A percentile compares a stretch with the other conserved stretches of the same genome.
These are phyloP conservation scores for Scaptomyza polygonia DNA, from an alignment of 2,888 invertebrate species.

Conservation along the genomic window DNA sequence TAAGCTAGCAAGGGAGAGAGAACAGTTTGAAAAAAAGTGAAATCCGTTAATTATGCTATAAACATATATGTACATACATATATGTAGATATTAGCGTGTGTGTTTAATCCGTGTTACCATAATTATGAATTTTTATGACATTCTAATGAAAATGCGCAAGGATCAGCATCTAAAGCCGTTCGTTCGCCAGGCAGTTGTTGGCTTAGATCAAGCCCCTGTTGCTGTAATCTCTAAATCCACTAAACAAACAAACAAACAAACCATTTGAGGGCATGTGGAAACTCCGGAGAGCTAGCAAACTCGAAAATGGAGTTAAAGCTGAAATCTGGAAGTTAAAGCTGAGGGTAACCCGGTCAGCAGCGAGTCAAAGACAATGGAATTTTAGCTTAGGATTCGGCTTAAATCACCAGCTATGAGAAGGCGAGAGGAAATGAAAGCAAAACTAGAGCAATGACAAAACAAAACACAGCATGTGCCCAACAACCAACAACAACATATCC, in stretches of 20 bases:
- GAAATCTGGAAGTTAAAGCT: conserved; percentile 16
- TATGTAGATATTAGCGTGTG: not conserved
- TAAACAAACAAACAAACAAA: conserved; percentile 61
- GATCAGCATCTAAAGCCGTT: conserved; percentile 46
- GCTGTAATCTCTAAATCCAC: conserved; percentile 33
- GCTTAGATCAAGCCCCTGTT: conserved; percentile 9
- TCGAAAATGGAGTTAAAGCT: conserved; percentile 26
- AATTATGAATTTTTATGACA: conserved; percentile 65
- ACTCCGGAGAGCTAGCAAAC: conserved; percentile 25
- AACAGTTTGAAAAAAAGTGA: not conserved
- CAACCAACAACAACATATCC: conserved; percentile 36
- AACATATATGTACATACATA: not conserved
- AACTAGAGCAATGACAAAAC: conserved; percentile 57
- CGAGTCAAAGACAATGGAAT: conserved; percentile 21
- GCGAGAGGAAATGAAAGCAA: conserved; percentile 3
- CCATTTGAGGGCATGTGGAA: conserved; percentile 30
- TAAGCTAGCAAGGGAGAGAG: conserved; percentile 27
- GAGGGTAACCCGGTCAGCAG: conserved; percentile 44
- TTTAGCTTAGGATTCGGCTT: conserved; percentile 44
- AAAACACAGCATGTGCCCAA: conserved; percentile 54
- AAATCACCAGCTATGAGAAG: conserved; percentile 51
- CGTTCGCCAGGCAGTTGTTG: conserved; percentile 21
- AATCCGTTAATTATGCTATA: conserved; percentile 43
- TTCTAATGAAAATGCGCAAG: conserved; percentile 62
- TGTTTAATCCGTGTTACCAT: conserved; percentile 46